These are phyloP conservation scores for Meriones unguiculatus DNA, from an alignment of 2,113 vertebrate genomes.

Conservation along the genomic window DNA sequence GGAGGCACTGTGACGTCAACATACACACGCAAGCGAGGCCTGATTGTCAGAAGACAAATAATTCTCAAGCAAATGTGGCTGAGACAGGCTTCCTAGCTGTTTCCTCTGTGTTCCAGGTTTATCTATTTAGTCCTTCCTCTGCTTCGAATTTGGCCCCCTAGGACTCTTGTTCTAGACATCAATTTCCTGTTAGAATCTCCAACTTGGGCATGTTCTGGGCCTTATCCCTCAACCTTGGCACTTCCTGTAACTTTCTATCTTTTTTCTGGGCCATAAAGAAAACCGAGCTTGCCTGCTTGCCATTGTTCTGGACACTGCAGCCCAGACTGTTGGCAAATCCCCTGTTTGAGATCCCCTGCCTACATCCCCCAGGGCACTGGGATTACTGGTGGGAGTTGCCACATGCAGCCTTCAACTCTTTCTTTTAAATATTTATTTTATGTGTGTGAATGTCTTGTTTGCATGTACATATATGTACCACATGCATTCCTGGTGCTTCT, in stretches of 20 bases:
- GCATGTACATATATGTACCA: not conserved
- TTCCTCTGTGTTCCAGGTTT: not conserved
- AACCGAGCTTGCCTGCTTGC: not conserved
- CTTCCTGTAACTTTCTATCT: not conserved
- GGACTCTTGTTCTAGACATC: not conserved
- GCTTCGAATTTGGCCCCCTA: not conserved
- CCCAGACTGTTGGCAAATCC: not conserved
- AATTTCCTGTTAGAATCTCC: not conserved
- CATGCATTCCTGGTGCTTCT: not conserved
- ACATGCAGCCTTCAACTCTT: not conserved
- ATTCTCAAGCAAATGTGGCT: not conserved
- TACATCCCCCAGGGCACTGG: not conserved
- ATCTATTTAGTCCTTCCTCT: not conserved
- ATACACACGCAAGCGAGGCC: not conserved
- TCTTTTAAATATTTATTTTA: not conserved
- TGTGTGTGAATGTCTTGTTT: not conserved
- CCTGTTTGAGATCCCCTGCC: not conserved
- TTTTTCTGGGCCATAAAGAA: not conserved
- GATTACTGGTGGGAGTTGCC: not conserved
- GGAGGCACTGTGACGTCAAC: not conserved
- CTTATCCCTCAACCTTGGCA: not conserved
- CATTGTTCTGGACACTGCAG: not conserved
- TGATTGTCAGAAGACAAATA: constrained; percentile 10
- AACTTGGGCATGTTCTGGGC: not conserved
- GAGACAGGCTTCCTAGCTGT: not conserved